Base-by-base conservation (phyloP, 2,113 vertebrate genomes). In the Pteronura brasiliensis region DNA sequence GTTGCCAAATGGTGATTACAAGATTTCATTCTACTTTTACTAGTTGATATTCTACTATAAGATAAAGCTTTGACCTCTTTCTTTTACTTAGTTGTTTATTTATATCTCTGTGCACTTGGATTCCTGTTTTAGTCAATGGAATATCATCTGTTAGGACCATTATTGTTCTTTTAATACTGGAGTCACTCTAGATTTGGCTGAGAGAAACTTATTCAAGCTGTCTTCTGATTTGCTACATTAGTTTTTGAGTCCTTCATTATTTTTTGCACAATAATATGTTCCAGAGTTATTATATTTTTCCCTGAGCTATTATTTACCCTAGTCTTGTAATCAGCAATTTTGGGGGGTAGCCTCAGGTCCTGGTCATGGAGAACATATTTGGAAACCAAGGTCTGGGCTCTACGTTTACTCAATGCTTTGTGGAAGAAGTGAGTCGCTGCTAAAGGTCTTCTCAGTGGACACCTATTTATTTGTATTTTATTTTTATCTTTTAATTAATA, bases 361-460 rank as follows among this genome's bases (percentile, higher is more conserved):
- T 93, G 47, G 34, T 55, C 72, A 52, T 59, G 18, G 79, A 80
- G 52, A 55, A 87, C 1, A 1, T 59, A 67, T 87, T 95, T 42
- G 11, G 71, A 83, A 95, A 76, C 1, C 7, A 49, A 80, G 9
- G 42, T 55, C 0, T 81, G 79, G 34, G 4, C 1, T 69, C 23
- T 36, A 47, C 0, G 0, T 25, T 0, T 27, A 34, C 12, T 76
- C 36, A 36, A 18, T n/a, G 61, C 11, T 76, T 71, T 77, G 44
- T 14, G 11, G 21, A 69, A 4, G 6, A 61, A 9, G 12, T 63
- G 3, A 7, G 36, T 27, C 3, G 23, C 25, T 86, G 11, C 9
- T 69, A 15, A 7, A 34, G 14, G 7, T 13, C 25, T 31, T 80
- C 15, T 42, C 7, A 7, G 27, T 17, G 25, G 21, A 79, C 6